Percentiles rank a stretch among this genome's conserved stretches.
These are phyloP conservation scores for Muntiacus muntjak DNA, from an alignment of 2,113 vertebrate species.

Conservation along the genomic window DNA sequence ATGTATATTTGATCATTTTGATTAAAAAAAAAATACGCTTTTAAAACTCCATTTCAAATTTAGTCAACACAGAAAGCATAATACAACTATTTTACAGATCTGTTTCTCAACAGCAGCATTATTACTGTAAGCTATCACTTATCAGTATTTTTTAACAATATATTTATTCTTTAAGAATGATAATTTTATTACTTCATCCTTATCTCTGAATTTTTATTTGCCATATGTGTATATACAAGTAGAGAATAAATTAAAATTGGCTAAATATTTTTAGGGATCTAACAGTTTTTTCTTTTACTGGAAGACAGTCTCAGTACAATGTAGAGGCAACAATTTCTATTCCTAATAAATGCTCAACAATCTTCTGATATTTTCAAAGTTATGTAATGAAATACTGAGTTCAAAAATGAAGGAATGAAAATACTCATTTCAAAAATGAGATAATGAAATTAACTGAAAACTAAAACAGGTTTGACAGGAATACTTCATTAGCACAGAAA, in stretches of 20 bases:
- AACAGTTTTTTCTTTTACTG: slow-evolving; percentile 6
- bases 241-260: slow-evolving; percentile 41
- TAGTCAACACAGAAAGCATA: not conserved
- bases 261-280: slow-evolving; percentile 34
- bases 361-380: slow-evolving; percentile 23
- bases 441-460: slow-evolving; percentile 4
- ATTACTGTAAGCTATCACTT: not conserved
- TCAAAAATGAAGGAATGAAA: not conserved
- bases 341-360: not conserved
- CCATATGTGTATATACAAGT: not conserved
- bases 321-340: slow-evolving; percentile 22
- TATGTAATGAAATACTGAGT: not conserved
- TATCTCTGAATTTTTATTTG: slow-evolving; percentile 21
- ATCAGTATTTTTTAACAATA: not conserved
- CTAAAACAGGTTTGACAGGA: not conserved
- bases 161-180: slow-evolving; percentile 4
- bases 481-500: not conserved
- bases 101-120: not conserved
- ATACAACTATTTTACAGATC: not conserved
- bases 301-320: not conserved
- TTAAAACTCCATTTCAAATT: slow-evolving; percentile 8
- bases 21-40: not conserved
- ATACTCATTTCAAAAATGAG: not conserved
- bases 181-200: not conserved
- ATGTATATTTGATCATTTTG: not conserved